Evolutionary conservation across 2,797 vertebrate genomes (phyloP), one percentile per base, ranked within the genome.

Genomic region (Anguilla marmorata): DNA sequence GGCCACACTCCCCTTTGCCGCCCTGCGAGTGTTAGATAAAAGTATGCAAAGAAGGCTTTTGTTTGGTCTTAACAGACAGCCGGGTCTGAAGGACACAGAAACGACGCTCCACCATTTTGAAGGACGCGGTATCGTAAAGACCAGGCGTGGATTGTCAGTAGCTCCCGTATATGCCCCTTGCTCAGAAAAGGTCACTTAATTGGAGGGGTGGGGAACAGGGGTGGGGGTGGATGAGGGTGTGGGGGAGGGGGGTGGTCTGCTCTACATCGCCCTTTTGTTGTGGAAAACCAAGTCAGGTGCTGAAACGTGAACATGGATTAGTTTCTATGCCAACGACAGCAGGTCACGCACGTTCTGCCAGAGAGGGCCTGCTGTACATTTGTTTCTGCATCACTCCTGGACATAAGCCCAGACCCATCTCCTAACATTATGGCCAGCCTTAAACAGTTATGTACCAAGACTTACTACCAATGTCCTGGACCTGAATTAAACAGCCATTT

Each of bases 241-340:
- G 74, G 21, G 24, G n/a, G 58, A 87, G 88, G 87, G 89, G 85
- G 58, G 84, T 27, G 21, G 72, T 50, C 85, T 87, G 82, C 58
- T 87, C 86, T 83, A 85, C 87, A 60, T 86, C 72, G 74, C 86
- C 66, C 87, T 27, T 16, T 45, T 60, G 79, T 87, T 84, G 58
- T 48, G 80, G 82, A 84, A 52, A 91, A 93, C 89, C 41, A 85
- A 93, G 94, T 95, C 95, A 95, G 95, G 95, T 95, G 95, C 93
- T 95, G 94, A 91, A 96, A 96, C 95, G 94, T 94, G 94, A 95
- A 95, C 91, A 92, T 93, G 95, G 95, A 96, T 95, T 95, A 94
- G 95, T 96, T 96, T 95, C 95, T 96, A 96, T 96, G 95, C 95
- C 95, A 96, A 96, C 95, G 93, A 95, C 89, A 86, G 89, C 93